These are phyloP conservation scores for Hyles lineata DNA, from an alignment of 2,888 invertebrate species.

Conservation along the genomic window DNA sequence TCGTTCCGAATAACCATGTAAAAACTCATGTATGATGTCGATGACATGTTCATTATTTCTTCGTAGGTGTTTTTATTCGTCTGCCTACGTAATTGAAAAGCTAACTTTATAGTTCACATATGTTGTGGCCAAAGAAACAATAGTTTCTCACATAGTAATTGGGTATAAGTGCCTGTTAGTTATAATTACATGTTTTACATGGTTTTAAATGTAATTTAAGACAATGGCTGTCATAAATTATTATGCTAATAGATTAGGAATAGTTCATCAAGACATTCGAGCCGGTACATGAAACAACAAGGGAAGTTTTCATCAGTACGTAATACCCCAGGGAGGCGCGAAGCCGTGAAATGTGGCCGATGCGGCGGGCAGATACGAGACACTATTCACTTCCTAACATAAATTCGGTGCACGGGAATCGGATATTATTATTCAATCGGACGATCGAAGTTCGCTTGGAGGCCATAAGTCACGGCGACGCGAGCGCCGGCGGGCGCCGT, in stretches of 20 bases:
- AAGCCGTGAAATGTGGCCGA: slow-evolving; percentile 61
- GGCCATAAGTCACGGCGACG: slow-evolving; percentile 83
- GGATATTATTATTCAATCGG: slow-evolving; percentile 85
- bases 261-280: background rate
- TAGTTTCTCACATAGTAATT: slow-evolving; percentile 21
- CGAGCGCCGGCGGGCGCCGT: slow-evolving; percentile 82
- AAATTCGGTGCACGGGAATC: slow-evolving; percentile 83
- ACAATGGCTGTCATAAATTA: background rate
- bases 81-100: slow-evolving; percentile 14
- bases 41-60: slow-evolving; percentile 10
- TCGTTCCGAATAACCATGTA: slow-evolving; percentile 2
- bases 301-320: slow-evolving; percentile 1
- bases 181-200: background rate
- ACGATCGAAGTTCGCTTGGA: slow-evolving; percentile 81
- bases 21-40: background rate
- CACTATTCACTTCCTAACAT: slow-evolving; percentile 81
- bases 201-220: background rate
- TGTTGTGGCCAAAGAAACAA: slow-evolving; percentile 1
- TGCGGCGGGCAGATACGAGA: slow-evolving; percentile 75
- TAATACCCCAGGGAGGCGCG: slow-evolving; percentile 59
- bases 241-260: background rate
- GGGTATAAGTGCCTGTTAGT: background rate
- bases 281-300: background rate
- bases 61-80: background rate
- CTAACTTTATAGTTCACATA: slow-evolving; percentile 13